A percentile compares a stretch with the other conserved stretches of the same genome.
phyloP scores from a whole-genome alignment of 1,140 invertebrate species.

The Marisa cornuarietis region DNA sequence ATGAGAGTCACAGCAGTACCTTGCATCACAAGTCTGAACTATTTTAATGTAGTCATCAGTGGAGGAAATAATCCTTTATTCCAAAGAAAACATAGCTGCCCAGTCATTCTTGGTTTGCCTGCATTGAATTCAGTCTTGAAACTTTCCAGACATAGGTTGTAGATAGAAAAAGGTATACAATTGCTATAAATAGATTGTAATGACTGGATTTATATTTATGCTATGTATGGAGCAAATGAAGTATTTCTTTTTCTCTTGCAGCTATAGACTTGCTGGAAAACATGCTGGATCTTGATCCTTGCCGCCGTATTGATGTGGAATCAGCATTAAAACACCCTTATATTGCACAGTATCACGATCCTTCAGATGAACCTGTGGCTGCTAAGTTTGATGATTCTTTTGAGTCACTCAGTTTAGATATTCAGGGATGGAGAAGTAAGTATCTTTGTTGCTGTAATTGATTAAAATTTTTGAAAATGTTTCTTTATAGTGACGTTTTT shows the following conservation, averaged over 20 bases:
- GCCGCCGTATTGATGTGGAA: constrained; percentile 91
- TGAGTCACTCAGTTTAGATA: constrained; percentile 90
- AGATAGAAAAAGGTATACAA: too few species aligned
- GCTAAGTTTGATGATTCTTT: constrained; percentile 92
- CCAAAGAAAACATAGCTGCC: too few species aligned
- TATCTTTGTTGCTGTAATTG: neutral
- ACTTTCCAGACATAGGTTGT: too few species aligned
- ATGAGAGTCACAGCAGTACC: too few species aligned
- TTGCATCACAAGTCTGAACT: too few species aligned
- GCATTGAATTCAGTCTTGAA: too few species aligned
- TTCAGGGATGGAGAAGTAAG: constrained; percentile 92
- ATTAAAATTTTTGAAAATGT: neutral
- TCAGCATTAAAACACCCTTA: constrained; percentile 88
- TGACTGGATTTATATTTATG: neutral
- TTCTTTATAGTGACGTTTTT: too few species aligned
- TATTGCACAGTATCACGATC: constrained; percentile 90
- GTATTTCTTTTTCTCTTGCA: constrained; percentile 46
- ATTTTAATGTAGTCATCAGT: too few species aligned
- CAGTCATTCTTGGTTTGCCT: too few species aligned
- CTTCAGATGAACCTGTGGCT: constrained; percentile 89
- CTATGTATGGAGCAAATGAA: neutral
- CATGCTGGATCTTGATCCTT: constrained; percentile 96
- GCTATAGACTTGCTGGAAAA: constrained; percentile 93
- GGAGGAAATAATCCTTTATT: too few species aligned
- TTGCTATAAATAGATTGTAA: too few species aligned